These are phyloP conservation scores for Coryphaenoides rupestris DNA, from an alignment of 2,113 vertebrate species.

Conservation along the genomic window DNA sequence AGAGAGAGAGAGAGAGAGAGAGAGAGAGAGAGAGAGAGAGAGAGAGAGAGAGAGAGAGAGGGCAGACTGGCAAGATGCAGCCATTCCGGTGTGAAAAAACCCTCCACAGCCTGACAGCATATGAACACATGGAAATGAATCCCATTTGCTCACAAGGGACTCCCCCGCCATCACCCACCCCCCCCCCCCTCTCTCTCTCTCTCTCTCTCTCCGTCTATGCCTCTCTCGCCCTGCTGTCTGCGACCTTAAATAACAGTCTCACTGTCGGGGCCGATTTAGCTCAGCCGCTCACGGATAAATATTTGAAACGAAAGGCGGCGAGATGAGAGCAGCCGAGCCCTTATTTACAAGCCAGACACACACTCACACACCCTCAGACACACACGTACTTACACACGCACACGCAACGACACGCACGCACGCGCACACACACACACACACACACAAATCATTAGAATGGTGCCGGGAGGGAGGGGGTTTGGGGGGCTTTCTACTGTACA, in stretches of 20 bases:
- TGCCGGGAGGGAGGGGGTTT: background rate
- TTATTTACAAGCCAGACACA: conserved; percentile 66
- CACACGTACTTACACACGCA: conserved; percentile 12
- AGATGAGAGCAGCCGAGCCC: conserved; percentile 67
- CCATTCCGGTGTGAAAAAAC: too few species aligned
- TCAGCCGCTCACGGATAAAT: conserved; percentile 68
- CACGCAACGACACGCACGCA: conserved; percentile 10
- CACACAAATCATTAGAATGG: background rate
- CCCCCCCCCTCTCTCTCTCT: background rate
- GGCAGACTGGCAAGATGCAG: background rate
- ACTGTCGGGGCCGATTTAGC: conserved; percentile 73
- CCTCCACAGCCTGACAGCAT: conserved; percentile 54
- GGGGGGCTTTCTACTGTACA: background rate
- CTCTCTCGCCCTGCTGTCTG: conserved; percentile 55
- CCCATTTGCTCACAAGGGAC: conserved; percentile 60
- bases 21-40: too few species aligned
- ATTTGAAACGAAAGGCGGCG: conserved; percentile 73
- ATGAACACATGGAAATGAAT: conserved; percentile 75
- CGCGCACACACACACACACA: background rate
- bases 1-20: too few species aligned
- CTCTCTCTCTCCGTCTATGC: background rate
- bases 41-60: too few species aligned
- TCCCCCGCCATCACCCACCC: conserved; percentile 5
- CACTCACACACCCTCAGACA: conserved; percentile 30
- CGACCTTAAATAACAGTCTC: conserved; percentile 77